Evolutionary conservation across 2,113 vertebrate genomes (phyloP), one percentile per base, ranked within the genome.

Genomic region (Melospiza melodia): DNA sequence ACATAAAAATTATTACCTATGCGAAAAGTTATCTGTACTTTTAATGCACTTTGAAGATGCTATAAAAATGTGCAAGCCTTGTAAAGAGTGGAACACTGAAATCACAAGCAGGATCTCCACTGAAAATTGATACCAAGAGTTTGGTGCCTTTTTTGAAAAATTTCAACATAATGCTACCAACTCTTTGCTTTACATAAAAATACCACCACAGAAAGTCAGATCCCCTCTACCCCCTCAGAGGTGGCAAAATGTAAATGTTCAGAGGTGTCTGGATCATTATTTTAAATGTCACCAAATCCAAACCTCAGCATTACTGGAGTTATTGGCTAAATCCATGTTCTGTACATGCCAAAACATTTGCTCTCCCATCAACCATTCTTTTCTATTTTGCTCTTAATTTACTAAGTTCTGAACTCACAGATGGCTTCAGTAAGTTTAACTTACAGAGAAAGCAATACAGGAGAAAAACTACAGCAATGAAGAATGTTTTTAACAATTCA

Each of bases 211-310:
- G 71, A 95, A 95, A 93, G 28, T 55, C 83, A 87, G 96, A 89
- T 95, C 92, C 84, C 74, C 84, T 85, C 84, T 89, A 79, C 92
- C 63, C 90, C 78, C 81, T 69, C 41, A 83, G 95, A 97, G 89
- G 78, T 93, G 85, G 94, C 80, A 78, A 87, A 84, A 89, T 71
- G 17, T 31, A 95, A 89, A 72, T 76, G 54, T 71, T 93, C 95
- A 75, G 82, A 93, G 78, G 95, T 0, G 12, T 54, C 68, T 90
- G 41, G 27, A 87, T 94, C 44, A 5, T 97, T 95, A 96, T 93
- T 97, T 97, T 87, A 97, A 98, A 97, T 94, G 91, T 93, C 97
- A 98, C 44, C n/a, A n/a, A 35, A 80, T 76, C 91, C 89, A 69
- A 94, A 96, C n/a, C 30, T 91, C 86, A 95, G 91, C 65, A 77